Conservation (phyloP, 2,113 vertebrate genomes). For the Bubalus kerabau region DNA sequence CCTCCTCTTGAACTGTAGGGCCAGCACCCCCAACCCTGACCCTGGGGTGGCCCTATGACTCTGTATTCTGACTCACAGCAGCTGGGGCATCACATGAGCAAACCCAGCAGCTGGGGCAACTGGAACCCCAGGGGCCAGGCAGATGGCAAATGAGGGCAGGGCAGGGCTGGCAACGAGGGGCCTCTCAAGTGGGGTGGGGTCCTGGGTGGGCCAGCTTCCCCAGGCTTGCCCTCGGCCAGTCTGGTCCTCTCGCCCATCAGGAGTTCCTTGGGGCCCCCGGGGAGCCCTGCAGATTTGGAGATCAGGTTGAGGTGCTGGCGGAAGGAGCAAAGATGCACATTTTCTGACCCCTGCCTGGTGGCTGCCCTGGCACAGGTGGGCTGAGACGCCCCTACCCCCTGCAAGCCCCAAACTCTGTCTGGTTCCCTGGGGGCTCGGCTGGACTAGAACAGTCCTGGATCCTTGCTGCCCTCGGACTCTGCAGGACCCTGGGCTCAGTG, state of each 20-base stretch:
- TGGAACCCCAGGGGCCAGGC: slow-evolving; percentile 24
- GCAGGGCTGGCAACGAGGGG: slow-evolving; percentile 38
- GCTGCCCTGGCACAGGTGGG: neutral
- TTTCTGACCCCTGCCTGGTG: rapidly evolving
- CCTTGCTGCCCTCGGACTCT: neutral
- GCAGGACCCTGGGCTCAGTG: rapidly evolving
- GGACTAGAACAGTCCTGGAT: neutral
- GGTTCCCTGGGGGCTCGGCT: neutral
- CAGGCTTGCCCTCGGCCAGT: neutral
- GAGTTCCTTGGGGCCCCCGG: neutral
- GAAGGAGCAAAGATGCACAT: neutral
- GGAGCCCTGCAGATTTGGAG: neutral
- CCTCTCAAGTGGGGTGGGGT: neutral
- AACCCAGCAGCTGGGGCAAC: neutral
- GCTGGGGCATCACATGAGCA: slow-evolving; percentile 50
- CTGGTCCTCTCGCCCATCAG: neutral
- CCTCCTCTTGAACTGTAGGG: neutral
- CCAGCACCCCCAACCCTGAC: neutral
- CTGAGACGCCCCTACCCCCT: neutral
- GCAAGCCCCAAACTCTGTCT: neutral
- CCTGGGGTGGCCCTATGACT: neutral
- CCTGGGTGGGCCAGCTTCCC: neutral
- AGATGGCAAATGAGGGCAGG: slow-evolving; percentile 42
- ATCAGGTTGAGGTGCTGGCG: neutral
- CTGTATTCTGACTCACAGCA: slow-evolving; percentile 55